phyloP scores from a whole-genome alignment of 2,797 vertebrate genomes.

The Hyperoplus lanceolatus region DNA sequence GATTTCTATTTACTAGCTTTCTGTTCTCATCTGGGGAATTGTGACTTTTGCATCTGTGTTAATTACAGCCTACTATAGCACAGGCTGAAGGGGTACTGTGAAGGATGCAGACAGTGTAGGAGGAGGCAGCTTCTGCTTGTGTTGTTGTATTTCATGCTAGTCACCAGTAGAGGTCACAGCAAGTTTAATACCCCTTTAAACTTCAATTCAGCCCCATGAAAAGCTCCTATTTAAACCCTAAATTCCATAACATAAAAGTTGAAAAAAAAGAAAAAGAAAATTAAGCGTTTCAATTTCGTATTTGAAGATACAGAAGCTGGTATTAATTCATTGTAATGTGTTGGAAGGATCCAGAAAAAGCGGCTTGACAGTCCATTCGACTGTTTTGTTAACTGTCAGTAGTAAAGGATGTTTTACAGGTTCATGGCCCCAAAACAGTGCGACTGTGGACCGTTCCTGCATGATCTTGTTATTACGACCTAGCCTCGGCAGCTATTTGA shows the following conservation, averaged over 20 bases:
- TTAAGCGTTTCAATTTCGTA: neutral
- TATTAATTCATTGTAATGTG: neutral
- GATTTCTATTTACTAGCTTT: constrained; percentile 14
- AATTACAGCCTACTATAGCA: constrained; percentile 18
- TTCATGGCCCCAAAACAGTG: constrained; percentile 33
- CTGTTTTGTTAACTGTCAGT: constrained; percentile 28
- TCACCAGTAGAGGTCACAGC: constrained; percentile 49
- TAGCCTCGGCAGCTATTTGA: constrained; percentile 69
- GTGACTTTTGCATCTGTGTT: constrained; percentile 26
- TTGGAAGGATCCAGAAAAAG: constrained; percentile 8
- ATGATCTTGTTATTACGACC: constrained; percentile 71
- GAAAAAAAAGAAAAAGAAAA: neutral
- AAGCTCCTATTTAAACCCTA: neutral
- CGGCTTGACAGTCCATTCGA: neutral
- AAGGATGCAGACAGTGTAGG: neutral
- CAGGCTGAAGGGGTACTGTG: neutral
- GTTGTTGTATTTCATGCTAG: constrained; percentile 36
- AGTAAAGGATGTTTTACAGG: constrained; percentile 47
- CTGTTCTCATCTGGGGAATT: constrained; percentile 18
- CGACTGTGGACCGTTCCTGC: constrained; percentile 44
- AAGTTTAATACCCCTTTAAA: constrained; percentile 10
- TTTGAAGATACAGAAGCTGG: neutral
- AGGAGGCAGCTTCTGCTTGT: constrained; percentile 14
- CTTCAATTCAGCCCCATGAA: neutral
- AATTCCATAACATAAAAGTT: neutral